A percentile compares a stretch with the other conserved stretches of the same genome.
phyloP scores from a whole-genome alignment of 2,888 invertebrate genomes.

The Meghimatium bilineatum region DNA sequence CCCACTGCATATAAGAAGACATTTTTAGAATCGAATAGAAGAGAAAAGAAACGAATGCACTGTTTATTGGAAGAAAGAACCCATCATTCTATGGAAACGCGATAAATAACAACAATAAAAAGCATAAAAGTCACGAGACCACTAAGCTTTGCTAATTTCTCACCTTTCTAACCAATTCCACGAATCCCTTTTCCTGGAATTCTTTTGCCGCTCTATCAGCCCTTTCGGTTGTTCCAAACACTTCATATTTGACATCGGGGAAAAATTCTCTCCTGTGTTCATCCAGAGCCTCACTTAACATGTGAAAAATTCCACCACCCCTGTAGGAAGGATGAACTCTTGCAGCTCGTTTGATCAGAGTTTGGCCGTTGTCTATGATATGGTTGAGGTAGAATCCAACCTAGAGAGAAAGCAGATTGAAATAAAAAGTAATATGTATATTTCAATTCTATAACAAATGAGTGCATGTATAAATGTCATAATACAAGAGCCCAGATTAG shows the following conservation, averaged over 20 bases:
- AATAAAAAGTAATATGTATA: too few species aligned
- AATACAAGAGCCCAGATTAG: too few species aligned
- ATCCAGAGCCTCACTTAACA: slow-evolving; percentile 20
- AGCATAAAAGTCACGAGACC: too few species aligned
- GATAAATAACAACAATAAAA: too few species aligned
- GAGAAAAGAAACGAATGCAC: too few species aligned
- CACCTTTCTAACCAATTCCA: slow-evolving; percentile 24
- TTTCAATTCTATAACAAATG: too few species aligned
- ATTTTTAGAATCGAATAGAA: too few species aligned
- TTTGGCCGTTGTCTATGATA: slow-evolving; percentile 22
- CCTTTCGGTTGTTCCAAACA: not conserved
- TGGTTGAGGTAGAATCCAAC: slow-evolving; percentile 40
- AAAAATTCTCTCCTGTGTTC: not conserved
- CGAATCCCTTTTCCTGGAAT: slow-evolving; percentile 22
- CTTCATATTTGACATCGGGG: not conserved
- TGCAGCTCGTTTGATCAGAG: slow-evolving; percentile 32
- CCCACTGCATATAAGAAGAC: too few species aligned
- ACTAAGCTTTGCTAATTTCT: not conserved
- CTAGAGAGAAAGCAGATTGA: not conserved
- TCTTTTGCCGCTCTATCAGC: slow-evolving; percentile 9
- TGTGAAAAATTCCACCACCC: slow-evolving; percentile 26
- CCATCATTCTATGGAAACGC: too few species aligned
- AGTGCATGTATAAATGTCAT: too few species aligned
- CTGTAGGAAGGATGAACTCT: slow-evolving; percentile 33
- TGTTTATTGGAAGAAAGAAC: too few species aligned